Conservation (phyloP, 2,888 invertebrate genomes). For the Alviniconcha strummeri region DNA sequence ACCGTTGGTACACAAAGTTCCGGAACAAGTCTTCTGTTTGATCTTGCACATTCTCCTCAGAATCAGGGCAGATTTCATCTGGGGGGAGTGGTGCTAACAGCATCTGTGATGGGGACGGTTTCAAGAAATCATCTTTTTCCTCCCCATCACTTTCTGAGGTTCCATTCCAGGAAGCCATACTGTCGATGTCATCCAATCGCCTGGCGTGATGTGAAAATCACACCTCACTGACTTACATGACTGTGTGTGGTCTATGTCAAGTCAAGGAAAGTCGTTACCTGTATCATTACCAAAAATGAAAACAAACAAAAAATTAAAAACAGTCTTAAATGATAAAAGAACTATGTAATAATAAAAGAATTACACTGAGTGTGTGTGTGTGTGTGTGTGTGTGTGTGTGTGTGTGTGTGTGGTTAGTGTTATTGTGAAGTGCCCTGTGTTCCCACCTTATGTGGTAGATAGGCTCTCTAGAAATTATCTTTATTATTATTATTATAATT, state of each 20-base stretch:
- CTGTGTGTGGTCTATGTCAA: not conserved
- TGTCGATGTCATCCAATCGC: not conserved
- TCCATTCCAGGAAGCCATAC: slow-evolving; percentile 28
- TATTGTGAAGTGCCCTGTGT: not conserved
- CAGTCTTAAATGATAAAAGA: not conserved
- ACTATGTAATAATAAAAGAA: not conserved
- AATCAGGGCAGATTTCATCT: slow-evolving; percentile 56
- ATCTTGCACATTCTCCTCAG: slow-evolving; percentile 67
- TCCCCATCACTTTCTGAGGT: slow-evolving; percentile 11
- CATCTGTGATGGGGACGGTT: slow-evolving; percentile 12
- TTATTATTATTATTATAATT: not conserved
- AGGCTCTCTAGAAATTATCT: not conserved
- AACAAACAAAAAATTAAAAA: not conserved
- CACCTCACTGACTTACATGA: not conserved
- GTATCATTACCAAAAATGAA: not conserved
- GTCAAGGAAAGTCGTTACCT: not conserved
- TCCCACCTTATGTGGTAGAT: not conserved
- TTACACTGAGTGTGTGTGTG: not conserved
- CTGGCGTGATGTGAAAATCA: not conserved
- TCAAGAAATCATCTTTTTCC: slow-evolving; percentile 24
- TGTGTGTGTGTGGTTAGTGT: not conserved
- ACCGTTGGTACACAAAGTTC: slow-evolving; percentile 67
- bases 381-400: slow-evolving; percentile 9
- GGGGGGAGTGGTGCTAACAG: slow-evolving; percentile 38
- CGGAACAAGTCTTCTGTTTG: slow-evolving; percentile 68